Percentiles rank a stretch among this genome's conserved stretches.
Conservation (phyloP, 2,797 vertebrate species). For the Paratrypauchen microcephalus region DNA sequence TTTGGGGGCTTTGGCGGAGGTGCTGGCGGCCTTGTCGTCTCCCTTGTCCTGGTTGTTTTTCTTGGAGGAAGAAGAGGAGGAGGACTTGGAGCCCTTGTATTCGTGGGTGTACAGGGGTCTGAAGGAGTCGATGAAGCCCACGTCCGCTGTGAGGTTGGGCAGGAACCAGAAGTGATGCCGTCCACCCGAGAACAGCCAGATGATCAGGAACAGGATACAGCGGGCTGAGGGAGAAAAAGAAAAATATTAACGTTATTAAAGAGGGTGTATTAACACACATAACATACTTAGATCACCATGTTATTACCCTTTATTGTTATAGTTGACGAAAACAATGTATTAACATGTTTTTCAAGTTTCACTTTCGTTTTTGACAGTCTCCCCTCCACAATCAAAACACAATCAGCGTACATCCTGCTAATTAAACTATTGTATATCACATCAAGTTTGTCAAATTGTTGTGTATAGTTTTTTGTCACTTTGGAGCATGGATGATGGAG, state of each 20-base stretch:
- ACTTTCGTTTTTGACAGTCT: too few relatives aligned
- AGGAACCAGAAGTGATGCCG: conserved; percentile 99
- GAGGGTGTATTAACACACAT: too few relatives aligned
- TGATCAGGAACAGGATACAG: conserved; percentile 97
- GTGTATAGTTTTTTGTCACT: too few relatives aligned
- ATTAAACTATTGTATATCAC: too few relatives aligned
- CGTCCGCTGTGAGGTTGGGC: conserved; percentile 96
- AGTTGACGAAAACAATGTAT: too few relatives aligned
- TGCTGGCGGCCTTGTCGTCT: conserved; percentile 58
- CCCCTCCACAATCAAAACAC: too few relatives aligned
- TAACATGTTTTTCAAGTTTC: too few relatives aligned
- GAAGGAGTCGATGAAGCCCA: conserved; percentile 99
- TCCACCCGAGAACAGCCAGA: conserved; percentile 96
- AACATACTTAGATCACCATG: too few relatives aligned
- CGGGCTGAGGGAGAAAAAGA: conserved; percentile 79
- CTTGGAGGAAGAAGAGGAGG: conserved; percentile 77
- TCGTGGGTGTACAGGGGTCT: conserved; percentile 97
- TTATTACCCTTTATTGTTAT: too few relatives aligned
- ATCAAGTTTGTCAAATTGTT: too few relatives aligned
- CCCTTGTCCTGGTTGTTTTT: conserved; percentile 76
- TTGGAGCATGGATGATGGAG: too few relatives aligned
- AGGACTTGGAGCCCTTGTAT: conserved; percentile 90
- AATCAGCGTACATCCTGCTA: too few relatives aligned
- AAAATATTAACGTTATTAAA: not conserved
- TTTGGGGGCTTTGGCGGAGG: conserved; percentile 83